Percentiles rank a stretch among this genome's conserved stretches.
Evolutionary conservation across 2,113 vertebrate genomes (phyloP).

Genomic region (Platichthys stellatus): DNA sequence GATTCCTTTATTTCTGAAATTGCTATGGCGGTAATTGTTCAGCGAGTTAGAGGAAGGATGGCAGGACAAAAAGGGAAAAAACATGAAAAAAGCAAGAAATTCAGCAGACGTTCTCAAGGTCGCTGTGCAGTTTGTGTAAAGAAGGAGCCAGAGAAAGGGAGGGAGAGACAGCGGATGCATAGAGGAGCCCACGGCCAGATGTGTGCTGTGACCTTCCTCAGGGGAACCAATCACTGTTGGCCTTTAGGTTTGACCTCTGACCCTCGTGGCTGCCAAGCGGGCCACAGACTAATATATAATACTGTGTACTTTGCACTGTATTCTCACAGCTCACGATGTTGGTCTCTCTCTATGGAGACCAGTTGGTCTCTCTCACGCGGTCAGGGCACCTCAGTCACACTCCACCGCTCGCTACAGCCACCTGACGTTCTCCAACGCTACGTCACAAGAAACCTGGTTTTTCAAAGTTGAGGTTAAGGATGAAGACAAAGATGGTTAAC

Average conservation of each 20-base stretch:
- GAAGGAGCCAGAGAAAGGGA: not conserved
- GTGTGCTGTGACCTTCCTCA: conserved; percentile 64
- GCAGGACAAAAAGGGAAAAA: conserved; percentile 14
- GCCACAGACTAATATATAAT: conserved; percentile 42
- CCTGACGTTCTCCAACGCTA: conserved; percentile 33
- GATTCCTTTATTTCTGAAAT: conserved; percentile 55
- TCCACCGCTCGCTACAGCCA: conserved; percentile 36
- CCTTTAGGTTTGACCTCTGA: conserved; percentile 73
- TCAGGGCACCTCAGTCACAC: conserved; percentile 34
- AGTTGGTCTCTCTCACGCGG: conserved; percentile 43
- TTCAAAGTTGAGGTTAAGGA: conserved; percentile 13
- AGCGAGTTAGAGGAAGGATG: conserved; percentile 42
- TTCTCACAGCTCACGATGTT: conserved; percentile 33
- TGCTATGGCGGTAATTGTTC: conserved; percentile 59
- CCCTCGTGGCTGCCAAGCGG: conserved; percentile 53
- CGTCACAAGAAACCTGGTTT: conserved; percentile 20
- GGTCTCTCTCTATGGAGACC: conserved; percentile 51
- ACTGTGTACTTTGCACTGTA: conserved; percentile 24
- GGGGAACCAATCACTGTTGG: conserved; percentile 72
- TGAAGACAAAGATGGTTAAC: conserved; percentile 11
- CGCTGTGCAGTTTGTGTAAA: conserved; percentile 27
- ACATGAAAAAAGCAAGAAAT: conserved; percentile 25
- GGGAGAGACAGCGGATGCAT: conserved; percentile 42
- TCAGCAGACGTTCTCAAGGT: conserved; percentile 69
- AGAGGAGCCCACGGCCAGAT: conserved; percentile 62